Percentiles rank a stretch among this genome's conserved stretches.
Evolutionary conservation across 1,140 invertebrate genomes (phyloP).

Genomic region (Drosophila funebris): DNA sequence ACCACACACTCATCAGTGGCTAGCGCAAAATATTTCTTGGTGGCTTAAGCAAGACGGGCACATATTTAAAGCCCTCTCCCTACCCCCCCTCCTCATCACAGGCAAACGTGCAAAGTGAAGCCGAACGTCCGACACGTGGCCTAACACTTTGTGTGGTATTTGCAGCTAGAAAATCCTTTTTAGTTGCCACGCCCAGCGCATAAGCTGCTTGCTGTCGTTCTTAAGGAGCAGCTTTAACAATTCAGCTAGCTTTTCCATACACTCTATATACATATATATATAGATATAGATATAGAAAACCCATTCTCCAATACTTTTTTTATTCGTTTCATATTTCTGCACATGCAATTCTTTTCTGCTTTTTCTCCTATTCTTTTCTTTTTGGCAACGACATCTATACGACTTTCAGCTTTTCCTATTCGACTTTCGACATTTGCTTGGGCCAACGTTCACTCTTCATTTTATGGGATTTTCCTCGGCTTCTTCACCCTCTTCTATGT

Average conservation of each 20-base stretch:
- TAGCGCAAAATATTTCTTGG: constrained; percentile 71
- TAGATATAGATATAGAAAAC: constrained; percentile 44
- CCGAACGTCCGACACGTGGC: constrained; percentile 70
- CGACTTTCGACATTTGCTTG: constrained; percentile 49
- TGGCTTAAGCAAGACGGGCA: constrained; percentile 72
- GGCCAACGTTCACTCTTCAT: constrained; percentile 38
- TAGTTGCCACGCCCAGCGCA: constrained; percentile 50
- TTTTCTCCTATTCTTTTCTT: constrained; percentile 5
- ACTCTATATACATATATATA: too few relatives aligned
- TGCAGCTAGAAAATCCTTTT: constrained; percentile 65
- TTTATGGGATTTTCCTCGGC: constrained; percentile 35
- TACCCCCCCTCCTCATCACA: too few relatives aligned
- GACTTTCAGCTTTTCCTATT: constrained; percentile 38
- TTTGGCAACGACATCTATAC: constrained; percentile 36
- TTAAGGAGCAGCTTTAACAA: constrained; percentile 53
- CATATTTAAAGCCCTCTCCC: constrained; percentile 64
- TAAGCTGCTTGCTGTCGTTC: constrained; percentile 56
- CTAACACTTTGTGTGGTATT: constrained; percentile 56
- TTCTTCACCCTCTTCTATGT: background rate
- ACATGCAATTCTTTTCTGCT: constrained; percentile 70
- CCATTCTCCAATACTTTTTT: constrained; percentile 46
- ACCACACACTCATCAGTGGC: constrained; percentile 40
- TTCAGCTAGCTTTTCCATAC: constrained; percentile 46
- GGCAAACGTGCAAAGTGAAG: background rate
- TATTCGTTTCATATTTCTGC: constrained; percentile 65